Evolutionary conservation across 2,888 invertebrate species (phyloP).

Genomic region (Chymomyza fuscimana): DNA sequence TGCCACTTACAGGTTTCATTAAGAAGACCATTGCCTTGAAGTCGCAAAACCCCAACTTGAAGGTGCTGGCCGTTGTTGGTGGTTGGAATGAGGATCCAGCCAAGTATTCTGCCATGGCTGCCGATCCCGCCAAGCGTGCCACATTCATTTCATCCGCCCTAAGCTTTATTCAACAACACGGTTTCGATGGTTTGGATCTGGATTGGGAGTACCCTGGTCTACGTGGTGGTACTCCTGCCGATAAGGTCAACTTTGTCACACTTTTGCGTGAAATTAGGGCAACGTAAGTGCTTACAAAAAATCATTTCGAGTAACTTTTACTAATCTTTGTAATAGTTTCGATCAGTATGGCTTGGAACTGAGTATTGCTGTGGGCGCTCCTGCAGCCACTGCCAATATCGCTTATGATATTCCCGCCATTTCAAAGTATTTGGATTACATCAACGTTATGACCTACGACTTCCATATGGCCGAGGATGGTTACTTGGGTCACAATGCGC

Average conservation of each 20-base stretch:
- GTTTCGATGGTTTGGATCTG: slow-evolving; percentile 93
- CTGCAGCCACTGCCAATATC: slow-evolving; percentile 37
- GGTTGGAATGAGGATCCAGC: slow-evolving; percentile 96
- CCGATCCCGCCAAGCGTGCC: slow-evolving; percentile 85
- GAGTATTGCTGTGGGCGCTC: slow-evolving; percentile 83
- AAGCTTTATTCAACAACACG: slow-evolving; percentile 87
- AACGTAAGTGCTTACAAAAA: slow-evolving; percentile 79
- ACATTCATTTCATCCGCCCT: slow-evolving; percentile 87
- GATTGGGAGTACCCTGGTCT: slow-evolving; percentile 95
- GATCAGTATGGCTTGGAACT: slow-evolving; percentile 81
- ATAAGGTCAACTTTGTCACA: slow-evolving; percentile 86
- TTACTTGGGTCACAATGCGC: slow-evolving; percentile 61
- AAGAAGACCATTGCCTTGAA: slow-evolving; percentile 59
- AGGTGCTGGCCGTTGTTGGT: slow-evolving; percentile 91
- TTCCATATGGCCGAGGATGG: slow-evolving; percentile 54
- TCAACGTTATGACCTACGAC: slow-evolving; percentile 74
- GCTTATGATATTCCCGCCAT: slow-evolving; percentile 69
- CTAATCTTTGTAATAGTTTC: slow-evolving; percentile 38
- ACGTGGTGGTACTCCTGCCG: slow-evolving; percentile 79
- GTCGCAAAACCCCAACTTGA: slow-evolving; percentile 75
- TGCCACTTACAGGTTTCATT: slow-evolving; percentile 44
- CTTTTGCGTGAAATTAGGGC: slow-evolving; percentile 59
- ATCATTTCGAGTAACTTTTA: not conserved
- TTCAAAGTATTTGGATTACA: slow-evolving; percentile 57
- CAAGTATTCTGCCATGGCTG: slow-evolving; percentile 91